Evolutionary conservation across 53 echinoderm and acorn worm species (phyloP).

Genomic region (Holothuria leucospilota): DNA sequence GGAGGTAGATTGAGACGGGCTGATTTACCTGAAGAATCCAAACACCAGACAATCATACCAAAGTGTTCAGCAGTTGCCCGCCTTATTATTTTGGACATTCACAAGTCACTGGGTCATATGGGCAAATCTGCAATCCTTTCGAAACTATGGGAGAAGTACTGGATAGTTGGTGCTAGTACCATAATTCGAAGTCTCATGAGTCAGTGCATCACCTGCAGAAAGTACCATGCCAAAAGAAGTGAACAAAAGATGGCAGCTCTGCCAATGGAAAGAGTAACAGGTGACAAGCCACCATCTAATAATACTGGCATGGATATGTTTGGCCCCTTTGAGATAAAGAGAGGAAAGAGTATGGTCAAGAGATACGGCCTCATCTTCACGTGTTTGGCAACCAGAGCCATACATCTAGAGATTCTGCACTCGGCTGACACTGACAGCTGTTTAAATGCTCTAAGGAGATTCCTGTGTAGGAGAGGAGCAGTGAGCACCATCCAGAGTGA

Average conservation of each 20-base stretch:
- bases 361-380: constrained; percentile 43
- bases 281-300: constrained; percentile 37
- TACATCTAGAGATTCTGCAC: constrained; percentile 38
- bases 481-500: constrained; percentile 42
- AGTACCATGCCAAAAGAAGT: constrained; percentile 7
- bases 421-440: constrained; percentile 50
- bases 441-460: constrained; percentile 55
- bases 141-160: constrained; percentile 45
- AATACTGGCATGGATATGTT: constrained; percentile 49
- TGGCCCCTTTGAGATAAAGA: no score
- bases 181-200: constrained; percentile 17
- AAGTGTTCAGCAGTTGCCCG: constrained; percentile 25
- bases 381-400: constrained; percentile 42
- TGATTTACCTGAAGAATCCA: constrained; percentile 2
- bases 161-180: constrained; percentile 47
- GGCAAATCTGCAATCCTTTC: constrained; percentile 58
- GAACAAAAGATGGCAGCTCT: constrained; percentile 44
- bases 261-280: constrained; percentile 32
- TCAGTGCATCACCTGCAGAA: constrained; percentile 11
- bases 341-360: constrained; percentile 36
- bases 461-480: constrained; percentile 44
- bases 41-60: constrained; percentile 32
- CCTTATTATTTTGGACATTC: constrained; percentile 55
- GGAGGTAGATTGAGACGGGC: constrained; percentile 28
- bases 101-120: no score